phyloP scores from a whole-genome alignment of 2,797 vertebrate genomes.

The Syngnathus acus region DNA sequence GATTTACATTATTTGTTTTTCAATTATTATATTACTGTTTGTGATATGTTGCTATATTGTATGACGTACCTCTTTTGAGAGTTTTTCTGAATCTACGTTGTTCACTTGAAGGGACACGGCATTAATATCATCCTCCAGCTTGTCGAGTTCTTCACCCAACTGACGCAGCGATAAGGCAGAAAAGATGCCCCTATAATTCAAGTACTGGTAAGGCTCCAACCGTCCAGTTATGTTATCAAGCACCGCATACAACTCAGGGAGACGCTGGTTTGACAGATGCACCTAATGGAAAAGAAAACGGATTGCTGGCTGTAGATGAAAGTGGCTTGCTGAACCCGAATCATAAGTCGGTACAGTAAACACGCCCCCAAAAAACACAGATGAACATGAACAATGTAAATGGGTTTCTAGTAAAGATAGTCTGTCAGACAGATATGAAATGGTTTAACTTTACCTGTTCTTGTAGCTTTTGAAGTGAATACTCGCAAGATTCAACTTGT shows the following conservation, averaged over 20 bases:
- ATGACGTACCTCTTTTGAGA: constrained; percentile 55
- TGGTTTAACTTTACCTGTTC: constrained; percentile 31
- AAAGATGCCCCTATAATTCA: constrained; percentile 53
- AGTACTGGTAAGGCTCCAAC: constrained; percentile 51
- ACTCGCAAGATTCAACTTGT: constrained; percentile 35
- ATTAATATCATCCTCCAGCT: constrained; percentile 39
- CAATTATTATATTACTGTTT: not conserved
- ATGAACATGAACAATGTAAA: not conserved
- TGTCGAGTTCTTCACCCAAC: constrained; percentile 47
- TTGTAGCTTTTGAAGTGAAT: constrained; percentile 12
- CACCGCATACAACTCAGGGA: constrained; percentile 41
- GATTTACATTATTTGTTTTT: not conserved
- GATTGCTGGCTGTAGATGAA: not conserved
- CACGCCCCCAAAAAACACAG: not conserved
- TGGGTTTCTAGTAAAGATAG: not conserved
- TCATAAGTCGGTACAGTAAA: not conserved
- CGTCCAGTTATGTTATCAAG: constrained; percentile 44
- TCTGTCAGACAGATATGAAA: not conserved
- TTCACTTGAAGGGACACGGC: constrained; percentile 32
- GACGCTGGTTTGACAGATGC: constrained; percentile 16
- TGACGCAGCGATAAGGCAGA: constrained; percentile 36
- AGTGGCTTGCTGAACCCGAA: not conserved
- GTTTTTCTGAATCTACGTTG: constrained; percentile 30
- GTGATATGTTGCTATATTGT: not conserved
- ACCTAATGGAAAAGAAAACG: constrained; percentile 30